Evolutionary conservation across 2,888 invertebrate species (phyloP), one percentile per base, ranked within the genome.

Genomic region (Thyatira batis): DNA sequence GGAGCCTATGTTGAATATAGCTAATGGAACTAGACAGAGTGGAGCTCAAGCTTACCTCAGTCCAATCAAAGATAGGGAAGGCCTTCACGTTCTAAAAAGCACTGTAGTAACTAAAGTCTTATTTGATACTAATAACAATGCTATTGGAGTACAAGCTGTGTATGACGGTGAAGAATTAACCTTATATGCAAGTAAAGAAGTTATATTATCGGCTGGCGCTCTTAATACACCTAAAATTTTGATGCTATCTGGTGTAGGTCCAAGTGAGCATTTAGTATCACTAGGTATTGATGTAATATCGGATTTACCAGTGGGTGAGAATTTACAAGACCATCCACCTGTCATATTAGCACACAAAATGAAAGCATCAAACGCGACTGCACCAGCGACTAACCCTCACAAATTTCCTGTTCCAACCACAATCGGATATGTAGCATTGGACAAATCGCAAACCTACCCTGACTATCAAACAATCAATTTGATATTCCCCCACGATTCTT

Each of bases 11-110:
- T 50, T 55, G 8, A 95, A 95, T 0, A 91, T 93, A 3, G 80
- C 94, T n/a, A 85, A 95, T 52, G 96, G 96, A 0, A 77, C 95
- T 1, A 85, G 96, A 1, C 95, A 95, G 71, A 95, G 95, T 71
- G 93, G 95, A 1, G 94, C 95, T 4, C 95, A 95, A 80, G 95
- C 94, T 0, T 96, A 94, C 69, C 78, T 96, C 11, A 85, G 86
- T 45, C 94, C 85, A 54, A 54, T 59, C 3, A 73, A 64, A 52
- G 46, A 68, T 5, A 58, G 77, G 23, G 30, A 46, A 2, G 81
- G 81, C 56, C 58, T 83, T 3, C 66, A 71, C 23, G 68, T 83
- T 0, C 67, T 82, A 8, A 92, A 90, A 23, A 65, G 89, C 60
- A 83, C 89, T 1, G 71, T 82, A 20, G 93, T 84, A 3, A 87